Base-by-base conservation (phyloP, 92 coral and sea anemone genomes). In the Epizoanthus scotinus region DNA sequence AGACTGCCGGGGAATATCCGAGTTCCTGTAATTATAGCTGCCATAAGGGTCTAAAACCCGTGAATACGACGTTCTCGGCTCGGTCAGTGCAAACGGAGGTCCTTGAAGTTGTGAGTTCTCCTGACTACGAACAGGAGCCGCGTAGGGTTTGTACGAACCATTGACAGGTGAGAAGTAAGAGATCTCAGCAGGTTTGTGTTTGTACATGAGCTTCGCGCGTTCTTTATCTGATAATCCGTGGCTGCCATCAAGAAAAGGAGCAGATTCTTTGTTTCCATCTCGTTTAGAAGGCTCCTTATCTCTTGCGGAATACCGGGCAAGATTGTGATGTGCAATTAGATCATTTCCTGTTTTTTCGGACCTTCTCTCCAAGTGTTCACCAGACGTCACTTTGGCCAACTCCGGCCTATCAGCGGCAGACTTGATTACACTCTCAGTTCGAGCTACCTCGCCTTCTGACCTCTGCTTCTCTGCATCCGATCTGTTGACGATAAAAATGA, bases 371-470 rank as follows among this genome's bases (percentile, higher is more conserved):
- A 44, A 17, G 28, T 56, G 52, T 38, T 59, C 81, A 36, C 67
- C 21, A 3, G 67, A 60, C 18, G 26, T 57, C 15, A 68, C 25
- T 34, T 75, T 75, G 10, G 38, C 12, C 63, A 59, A 68, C 63
- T 75, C 81, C 19, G 57, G 62, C 68, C 91, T 77, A 72, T 92
- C 97, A 25, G 87, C 71, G 18, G 89, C 90, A 5, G 93, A 87
- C 86, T 95, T 95, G 26, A 95, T 95, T 21, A 95, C 99, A 67
- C 99, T 95, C 77, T 95, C 99, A 31, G 94, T 95, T 58, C 99
- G 86, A 53, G 89, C 73, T 2, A 89, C 83, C 42, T 95, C 98
- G 50, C 88, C 88, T 25, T 93, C 67, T 0, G 87, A 79, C 3
- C 86, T 80, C 56, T 59, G 81, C 55, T 75, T 75, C 18, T 70